Base-by-base conservation (phyloP, 1,140 invertebrate genomes). In the Teleopsis dalmanni region DNA sequence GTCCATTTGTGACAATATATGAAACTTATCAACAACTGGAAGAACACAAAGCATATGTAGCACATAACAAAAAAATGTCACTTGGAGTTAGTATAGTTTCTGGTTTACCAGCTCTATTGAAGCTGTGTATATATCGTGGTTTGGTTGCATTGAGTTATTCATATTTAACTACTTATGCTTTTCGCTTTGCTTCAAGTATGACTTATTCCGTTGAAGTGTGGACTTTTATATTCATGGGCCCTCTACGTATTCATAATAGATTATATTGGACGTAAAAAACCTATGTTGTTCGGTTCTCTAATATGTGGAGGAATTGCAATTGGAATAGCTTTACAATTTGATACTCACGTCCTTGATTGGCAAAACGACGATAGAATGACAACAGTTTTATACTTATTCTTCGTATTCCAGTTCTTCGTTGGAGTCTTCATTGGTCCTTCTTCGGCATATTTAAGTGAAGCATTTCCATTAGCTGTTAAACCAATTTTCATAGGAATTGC, bases 11-110 rank as follows among this genome's bases (percentile, higher is more conserved):
- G 44, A 57, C 67, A 8, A 67, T 61, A 1, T 53, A 57, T 21
- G 64, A 67, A 29, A 64, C 64, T 0, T 63, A 62, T 11, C 48
- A 65, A 26, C 48, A 54, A 34, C 44, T 67, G 43, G 60, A 62
- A 31, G 64, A 67, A 31, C 64, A 67, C 33, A 67, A 67, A 19
- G 48, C 48, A 9, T 67, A 67, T 42, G 54, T 67, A 27, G 50
- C 53, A 4, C 35, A 40, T 3, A 60, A 56, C 16, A n/a, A n/a
- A n/a, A n/a, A n/a, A n/a, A n/a, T n/a, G n/a, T n/a, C n/a, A n/a
- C n/a, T n/a, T n/a, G 7, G 29, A 2, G n/a, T 25, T 23, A 56
- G 43, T 19, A 34, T 56, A 0, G 48, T 50, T 6, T 23, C 19
- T 1, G 54, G 57, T 0, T 14, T 62, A 13, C 54, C 60, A 6